Conservation (phyloP, 30 jellyfish, hydroid and myxozoan species). For the Catostylus mosaicus region DNA sequence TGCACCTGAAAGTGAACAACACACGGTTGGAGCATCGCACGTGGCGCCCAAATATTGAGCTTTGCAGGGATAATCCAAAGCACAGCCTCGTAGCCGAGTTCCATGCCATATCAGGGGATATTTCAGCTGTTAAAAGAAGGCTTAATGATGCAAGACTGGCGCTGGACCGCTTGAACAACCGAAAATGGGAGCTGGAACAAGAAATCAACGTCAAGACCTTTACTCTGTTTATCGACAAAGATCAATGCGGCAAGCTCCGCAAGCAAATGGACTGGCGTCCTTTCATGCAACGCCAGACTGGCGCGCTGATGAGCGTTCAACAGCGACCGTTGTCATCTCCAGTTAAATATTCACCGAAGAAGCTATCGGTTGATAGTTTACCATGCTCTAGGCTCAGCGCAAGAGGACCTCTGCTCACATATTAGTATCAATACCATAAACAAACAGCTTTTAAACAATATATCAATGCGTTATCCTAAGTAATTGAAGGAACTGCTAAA, state of each 20-base stretch:
- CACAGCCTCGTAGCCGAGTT: slow-evolving; percentile 73
- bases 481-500: too few relatives aligned
- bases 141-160: slow-evolving; percentile 70
- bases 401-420: slow-evolving; percentile 60
- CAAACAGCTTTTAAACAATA: neutral
- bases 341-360: slow-evolving; percentile 59
- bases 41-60: slow-evolving; percentile 76
- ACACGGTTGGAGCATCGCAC: slow-evolving; percentile 73
- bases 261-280: slow-evolving; percentile 80
- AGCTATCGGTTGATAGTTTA: slow-evolving; percentile 68
- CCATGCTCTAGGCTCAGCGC: slow-evolving; percentile 55
- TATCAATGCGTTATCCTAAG: neutral
- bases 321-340: slow-evolving; percentile 62
- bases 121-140: slow-evolving; percentile 68
- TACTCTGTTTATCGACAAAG: slow-evolving; percentile 67
- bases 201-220: slow-evolving; percentile 69
- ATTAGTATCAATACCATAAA: neutral
- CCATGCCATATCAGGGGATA: slow-evolving; percentile 68
- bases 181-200: slow-evolving; percentile 79
- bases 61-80: slow-evolving; percentile 69
- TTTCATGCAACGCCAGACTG: slow-evolving; percentile 63
- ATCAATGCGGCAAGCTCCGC: slow-evolving; percentile 74
- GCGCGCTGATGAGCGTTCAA: slow-evolving; percentile 53
- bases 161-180: slow-evolving; percentile 56
- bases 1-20: slow-evolving; percentile 71